Evolutionary conservation across 2,113 vertebrate genomes (phyloP).

Genomic region (Triplophysa siluroides): DNA sequence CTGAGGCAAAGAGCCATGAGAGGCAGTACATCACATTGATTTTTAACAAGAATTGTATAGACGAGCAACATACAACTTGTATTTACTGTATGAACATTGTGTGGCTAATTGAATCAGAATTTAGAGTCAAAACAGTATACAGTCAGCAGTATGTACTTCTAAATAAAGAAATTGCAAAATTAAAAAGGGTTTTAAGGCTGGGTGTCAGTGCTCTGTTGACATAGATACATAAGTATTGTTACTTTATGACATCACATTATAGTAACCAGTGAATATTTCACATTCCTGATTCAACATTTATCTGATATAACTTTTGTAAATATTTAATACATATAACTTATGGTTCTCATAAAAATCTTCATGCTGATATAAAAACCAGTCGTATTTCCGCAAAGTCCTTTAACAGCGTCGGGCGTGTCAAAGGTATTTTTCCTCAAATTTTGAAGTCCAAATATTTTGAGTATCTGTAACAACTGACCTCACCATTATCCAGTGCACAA

Average conservation of each 20-base stretch:
- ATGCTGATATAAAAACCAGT: neutral
- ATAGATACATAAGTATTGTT: too few relatives aligned
- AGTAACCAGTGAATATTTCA: too few relatives aligned
- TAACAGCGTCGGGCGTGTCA: neutral
- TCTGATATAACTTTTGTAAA: neutral
- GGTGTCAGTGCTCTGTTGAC: too few relatives aligned
- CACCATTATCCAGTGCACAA: neutral
- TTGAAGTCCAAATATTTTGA: neutral
- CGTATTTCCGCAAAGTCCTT: neutral
- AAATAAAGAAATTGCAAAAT: too few relatives aligned
- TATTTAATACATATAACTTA: neutral
- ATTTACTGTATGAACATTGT: neutral
- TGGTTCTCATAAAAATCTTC: neutral
- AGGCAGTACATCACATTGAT: too few relatives aligned
- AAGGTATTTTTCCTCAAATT: neutral
- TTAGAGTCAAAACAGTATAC: neutral
- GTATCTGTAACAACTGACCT: neutral
- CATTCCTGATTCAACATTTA: too few relatives aligned
- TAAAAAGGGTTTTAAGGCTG: too few relatives aligned
- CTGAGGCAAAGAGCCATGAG: too few relatives aligned
- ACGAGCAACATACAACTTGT: too few relatives aligned
- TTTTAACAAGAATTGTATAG: too few relatives aligned
- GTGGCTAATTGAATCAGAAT: too few relatives aligned
- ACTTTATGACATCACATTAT: too few relatives aligned
- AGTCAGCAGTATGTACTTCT: neutral